phyloP scores from a whole-genome alignment of 2,113 vertebrate genomes.

The Tupaia chinensis region DNA sequence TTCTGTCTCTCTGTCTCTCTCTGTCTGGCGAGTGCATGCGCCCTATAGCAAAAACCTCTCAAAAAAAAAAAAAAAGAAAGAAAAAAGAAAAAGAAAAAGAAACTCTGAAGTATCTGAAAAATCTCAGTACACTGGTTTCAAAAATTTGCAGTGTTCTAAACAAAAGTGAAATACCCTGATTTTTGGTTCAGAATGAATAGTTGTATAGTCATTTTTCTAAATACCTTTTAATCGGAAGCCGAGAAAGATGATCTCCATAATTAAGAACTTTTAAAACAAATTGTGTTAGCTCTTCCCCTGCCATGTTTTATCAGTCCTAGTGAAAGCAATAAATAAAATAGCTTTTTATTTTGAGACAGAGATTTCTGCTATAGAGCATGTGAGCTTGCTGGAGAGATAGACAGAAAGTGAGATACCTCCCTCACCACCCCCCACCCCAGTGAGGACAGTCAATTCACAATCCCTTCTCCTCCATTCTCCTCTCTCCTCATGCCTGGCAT shows the following conservation, averaged over 20 bases:
- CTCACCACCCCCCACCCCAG: too few relatives aligned
- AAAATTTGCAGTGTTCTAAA: conserved; percentile 17
- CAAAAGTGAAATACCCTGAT: neutral
- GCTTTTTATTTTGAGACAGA: neutral
- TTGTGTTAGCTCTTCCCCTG: neutral
- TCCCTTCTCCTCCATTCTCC: too few relatives aligned
- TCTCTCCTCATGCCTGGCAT: too few relatives aligned
- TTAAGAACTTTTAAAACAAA: neutral
- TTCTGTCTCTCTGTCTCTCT: too few relatives aligned
- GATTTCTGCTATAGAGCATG: too few relatives aligned
- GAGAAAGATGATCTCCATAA: neutral
- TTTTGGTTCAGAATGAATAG: conserved; percentile 16
- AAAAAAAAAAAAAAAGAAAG: too few relatives aligned
- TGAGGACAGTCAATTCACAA: too few relatives aligned
- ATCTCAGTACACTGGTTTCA: neutral
- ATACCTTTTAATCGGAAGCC: neutral
- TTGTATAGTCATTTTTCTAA: neutral
- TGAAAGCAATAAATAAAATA: conserved; percentile 1
- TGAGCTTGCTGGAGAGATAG: too few relatives aligned
- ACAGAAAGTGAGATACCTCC: too few relatives aligned
- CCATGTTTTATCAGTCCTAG: neutral
- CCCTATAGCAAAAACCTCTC: too few relatives aligned
- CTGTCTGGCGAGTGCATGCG: too few relatives aligned
- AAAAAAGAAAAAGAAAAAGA: neutral
- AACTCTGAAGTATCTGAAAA: neutral